Evolutionary conservation across 2,113 vertebrate species (phyloP).

Genomic region (Corythornis cristatus): DNA sequence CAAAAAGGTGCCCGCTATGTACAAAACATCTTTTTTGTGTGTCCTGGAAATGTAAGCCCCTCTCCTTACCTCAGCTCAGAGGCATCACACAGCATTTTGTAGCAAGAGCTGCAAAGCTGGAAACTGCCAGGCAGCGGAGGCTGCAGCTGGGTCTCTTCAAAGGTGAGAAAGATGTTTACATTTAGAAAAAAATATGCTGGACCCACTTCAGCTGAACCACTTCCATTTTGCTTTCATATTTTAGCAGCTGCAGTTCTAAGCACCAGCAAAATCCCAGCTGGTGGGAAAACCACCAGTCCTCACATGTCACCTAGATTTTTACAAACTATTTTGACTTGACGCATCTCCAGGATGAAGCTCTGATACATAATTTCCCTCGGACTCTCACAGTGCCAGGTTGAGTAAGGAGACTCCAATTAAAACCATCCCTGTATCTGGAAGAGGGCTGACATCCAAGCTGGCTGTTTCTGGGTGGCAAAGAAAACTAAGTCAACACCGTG

Average conservation of each 20-base stretch:
- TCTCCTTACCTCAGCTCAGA: background rate
- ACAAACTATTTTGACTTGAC: background rate
- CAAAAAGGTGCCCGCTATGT: background rate
- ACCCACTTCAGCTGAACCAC: background rate
- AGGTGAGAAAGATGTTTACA: background rate
- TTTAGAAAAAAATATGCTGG: background rate
- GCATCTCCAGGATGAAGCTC: background rate
- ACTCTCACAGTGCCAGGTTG: background rate
- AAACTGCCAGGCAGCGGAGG: background rate
- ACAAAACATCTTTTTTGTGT: background rate
- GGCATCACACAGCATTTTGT: background rate
- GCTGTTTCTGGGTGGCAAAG: background rate
- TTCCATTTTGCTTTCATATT: background rate
- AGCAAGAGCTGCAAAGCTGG: background rate
- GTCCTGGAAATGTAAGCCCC: rapidly evolving
- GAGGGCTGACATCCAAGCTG: background rate
- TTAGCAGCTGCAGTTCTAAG: background rate
- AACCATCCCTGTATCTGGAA: background rate
- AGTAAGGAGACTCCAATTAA: background rate
- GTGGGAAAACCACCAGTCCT: background rate
- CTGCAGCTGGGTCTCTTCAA: background rate
- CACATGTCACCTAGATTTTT: background rate
- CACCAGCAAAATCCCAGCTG: background rate
- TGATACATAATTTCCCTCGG: background rate
- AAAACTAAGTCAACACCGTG: background rate